These are phyloP conservation scores for Drymodes brunneopygia DNA, from an alignment of 2,113 vertebrate species.

Conservation along the genomic window DNA sequence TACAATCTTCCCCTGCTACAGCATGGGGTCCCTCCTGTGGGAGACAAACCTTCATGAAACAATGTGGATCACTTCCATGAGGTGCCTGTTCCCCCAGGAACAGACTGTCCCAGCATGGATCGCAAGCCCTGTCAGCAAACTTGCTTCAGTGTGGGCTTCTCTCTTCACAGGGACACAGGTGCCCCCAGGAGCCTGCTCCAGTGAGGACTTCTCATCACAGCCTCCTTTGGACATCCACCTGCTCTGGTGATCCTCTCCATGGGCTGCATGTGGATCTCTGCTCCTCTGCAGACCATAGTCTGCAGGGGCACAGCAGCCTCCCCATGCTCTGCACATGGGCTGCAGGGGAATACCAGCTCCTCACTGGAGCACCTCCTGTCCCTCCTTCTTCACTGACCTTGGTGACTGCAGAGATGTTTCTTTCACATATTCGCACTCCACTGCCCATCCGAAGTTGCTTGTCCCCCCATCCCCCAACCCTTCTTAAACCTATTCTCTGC, in stretches of 20 bases:
- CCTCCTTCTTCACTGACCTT: not conserved
- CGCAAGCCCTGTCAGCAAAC: not conserved
- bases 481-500: not conserved
- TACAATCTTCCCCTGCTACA: not conserved
- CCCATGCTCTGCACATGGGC: rapidly evolving
- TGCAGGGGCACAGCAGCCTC: not conserved
- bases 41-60: not conserved
- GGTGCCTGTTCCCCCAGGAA: not conserved
- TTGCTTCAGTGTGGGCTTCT: not conserved
- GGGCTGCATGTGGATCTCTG: not conserved
- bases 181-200: not conserved
- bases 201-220: not conserved
- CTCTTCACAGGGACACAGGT: not conserved
- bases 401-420: not conserved
- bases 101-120: not conserved
- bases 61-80: not conserved
- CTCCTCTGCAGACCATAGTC: rapidly evolving
- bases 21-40: rapidly evolving
- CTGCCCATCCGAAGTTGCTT: not conserved
- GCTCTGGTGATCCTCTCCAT: not conserved
- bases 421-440: not conserved
- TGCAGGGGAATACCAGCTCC: not conserved
- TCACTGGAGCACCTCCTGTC: rapidly evolving
- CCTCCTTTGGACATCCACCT: rapidly evolving
- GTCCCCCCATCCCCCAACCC: rapidly evolving